Evolutionary conservation across 2,888 invertebrate species (phyloP), one percentile per base, ranked within the genome.

Genomic region (Psylliodes chrysocephalus): DNA sequence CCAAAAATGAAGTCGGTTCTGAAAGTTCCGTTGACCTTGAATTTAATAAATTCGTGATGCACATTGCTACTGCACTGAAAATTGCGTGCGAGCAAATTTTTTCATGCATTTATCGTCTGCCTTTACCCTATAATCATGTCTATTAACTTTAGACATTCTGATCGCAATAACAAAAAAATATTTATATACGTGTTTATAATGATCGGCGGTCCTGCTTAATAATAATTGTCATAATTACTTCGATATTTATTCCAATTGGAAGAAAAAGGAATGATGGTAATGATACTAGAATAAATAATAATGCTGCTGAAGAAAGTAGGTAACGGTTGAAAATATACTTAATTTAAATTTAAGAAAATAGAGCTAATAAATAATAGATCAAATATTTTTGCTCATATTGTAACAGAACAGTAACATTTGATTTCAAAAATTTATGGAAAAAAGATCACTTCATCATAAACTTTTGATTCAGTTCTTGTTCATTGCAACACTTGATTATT

Each of bases 51-150:
- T 42, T 70, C 69, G 70, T 69, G 68, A 60, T 65, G 67, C 70
- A 70, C 70, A 66, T 69, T 69, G 73, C 73, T 75, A 75, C 77
- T 71, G 77, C 72, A 69, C 64, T 69, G 68, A 47, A 64, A 73
- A 73, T 76, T 72, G 77, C 76, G 77, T 75, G 77, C 68, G 40
- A 62, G 44, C 38, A 35, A n/a, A 62, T 62, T 65, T 60, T 74
- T 60, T 72, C 70, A 71, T 69, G 67, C 67, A 62, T 69, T n/a
- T 63, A 71, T 71, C 70, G 73, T 71, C 73, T 71, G 72, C 68
- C 63, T 68, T 68, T 63, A 75, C 71, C 72, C 73, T 71, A 69
- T 72, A 75, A 75, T 73, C 71, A 75, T 67, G 62, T 67, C 60
- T 70, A 72, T 72, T 73, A 72, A 68, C 62, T 68, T 66, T 65